Conservation (phyloP, 1,140 invertebrate species). For the Sinella curviseta region DNA sequence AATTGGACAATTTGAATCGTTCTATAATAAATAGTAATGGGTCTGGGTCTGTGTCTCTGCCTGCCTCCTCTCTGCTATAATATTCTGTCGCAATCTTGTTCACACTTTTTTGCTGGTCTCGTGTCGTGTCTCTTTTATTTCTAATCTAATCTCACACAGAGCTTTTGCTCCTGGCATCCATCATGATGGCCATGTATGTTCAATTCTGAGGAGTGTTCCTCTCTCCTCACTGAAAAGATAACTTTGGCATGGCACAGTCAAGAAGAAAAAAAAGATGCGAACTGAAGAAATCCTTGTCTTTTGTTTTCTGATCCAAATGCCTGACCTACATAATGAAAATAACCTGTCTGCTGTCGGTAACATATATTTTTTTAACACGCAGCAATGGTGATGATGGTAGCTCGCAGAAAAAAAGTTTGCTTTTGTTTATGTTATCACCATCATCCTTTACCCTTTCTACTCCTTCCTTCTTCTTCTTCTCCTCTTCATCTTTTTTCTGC, state of each 20-base stretch:
- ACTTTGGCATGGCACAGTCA: too few relatives aligned
- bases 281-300: neutral
- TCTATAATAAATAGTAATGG: neutral
- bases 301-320: slow-evolving; percentile 5
- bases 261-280: neutral
- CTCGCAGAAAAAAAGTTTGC: neutral
- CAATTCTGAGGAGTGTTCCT: too few relatives aligned
- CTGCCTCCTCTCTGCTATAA: neutral
- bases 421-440: neutral
- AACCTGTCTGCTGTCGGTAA: slow-evolving; percentile 19
- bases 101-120: neutral
- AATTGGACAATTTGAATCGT: neutral
- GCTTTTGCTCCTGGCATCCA: neutral
- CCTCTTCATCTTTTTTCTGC: neutral
- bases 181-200: neutral
- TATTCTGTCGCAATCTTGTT: neutral
- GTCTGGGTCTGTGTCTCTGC: neutral
- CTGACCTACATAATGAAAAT: slow-evolving; percentile 22
- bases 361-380: slow-evolving; percentile 10
- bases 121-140: too few relatives aligned
- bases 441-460: neutral
- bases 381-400: neutral
- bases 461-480: neutral
- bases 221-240: too few relatives aligned
- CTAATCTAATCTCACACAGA: neutral